A percentile compares a stretch with the other conserved stretches of the same genome.
Evolutionary conservation across 2,113 vertebrate species (phyloP).

Genomic region (Tauraco erythrolophus): DNA sequence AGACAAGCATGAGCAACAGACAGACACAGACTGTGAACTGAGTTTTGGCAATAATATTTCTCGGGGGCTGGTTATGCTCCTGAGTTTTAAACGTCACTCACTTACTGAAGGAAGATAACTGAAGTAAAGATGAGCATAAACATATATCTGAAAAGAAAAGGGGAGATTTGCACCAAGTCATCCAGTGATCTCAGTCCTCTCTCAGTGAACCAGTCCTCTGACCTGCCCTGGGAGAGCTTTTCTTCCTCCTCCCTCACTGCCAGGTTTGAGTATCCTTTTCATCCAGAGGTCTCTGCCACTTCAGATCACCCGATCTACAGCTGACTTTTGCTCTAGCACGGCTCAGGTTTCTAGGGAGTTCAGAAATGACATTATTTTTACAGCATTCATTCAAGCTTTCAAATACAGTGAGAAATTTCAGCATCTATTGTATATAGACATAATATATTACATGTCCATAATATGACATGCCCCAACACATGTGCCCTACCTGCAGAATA

Average conservation of each 20-base stretch:
- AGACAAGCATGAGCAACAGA: neutral
- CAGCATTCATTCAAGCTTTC: slow-evolving; percentile 4
- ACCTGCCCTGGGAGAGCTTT: neutral
- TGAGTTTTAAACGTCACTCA: neutral
- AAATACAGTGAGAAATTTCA: neutral
- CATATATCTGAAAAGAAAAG: neutral
- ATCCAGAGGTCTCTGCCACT: slow-evolving; percentile 9
- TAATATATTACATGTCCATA: too few species aligned
- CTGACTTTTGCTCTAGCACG: slow-evolving; percentile 6
- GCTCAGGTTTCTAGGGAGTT: slow-evolving; percentile 28
- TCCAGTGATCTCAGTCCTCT: neutral
- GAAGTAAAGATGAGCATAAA: neutral
- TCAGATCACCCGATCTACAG: neutral
- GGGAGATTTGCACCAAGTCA: neutral
- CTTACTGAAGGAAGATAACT: neutral
- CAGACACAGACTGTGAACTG: neutral
- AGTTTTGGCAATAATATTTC: neutral
- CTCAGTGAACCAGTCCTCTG: neutral
- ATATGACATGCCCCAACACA: neutral
- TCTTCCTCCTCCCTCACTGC: neutral
- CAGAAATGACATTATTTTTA: slow-evolving; percentile 27
- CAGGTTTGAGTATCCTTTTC: neutral
- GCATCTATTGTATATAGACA: neutral
- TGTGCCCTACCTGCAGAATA: too few species aligned
- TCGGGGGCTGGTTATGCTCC: neutral